Base-by-base conservation (phyloP, 2,113 vertebrate genomes). In the Falcunculus frontatus region DNA sequence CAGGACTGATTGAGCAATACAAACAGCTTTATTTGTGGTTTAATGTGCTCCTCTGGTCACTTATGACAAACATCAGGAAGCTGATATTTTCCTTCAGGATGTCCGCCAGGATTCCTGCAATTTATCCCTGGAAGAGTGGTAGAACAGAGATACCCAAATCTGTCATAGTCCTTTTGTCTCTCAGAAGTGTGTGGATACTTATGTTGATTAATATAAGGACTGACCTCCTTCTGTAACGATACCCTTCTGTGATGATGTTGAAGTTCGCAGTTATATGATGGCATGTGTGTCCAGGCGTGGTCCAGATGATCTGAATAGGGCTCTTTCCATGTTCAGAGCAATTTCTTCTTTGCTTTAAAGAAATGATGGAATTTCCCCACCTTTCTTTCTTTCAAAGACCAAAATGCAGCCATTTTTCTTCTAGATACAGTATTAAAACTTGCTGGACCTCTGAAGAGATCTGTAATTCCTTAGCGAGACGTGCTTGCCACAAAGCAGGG, bases 11-110 rank as follows among this genome's bases (percentile, higher is more conserved):
- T 89, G 93, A 96, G 80, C 88, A 94, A 89, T 81, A 93, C 35
- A 93, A 95, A 96, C 35, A 7, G 79, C 63, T 93, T 84, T 89
- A 92, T 92, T 87, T 94, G 76, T 92, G 60, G 63, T 65, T 96
- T 83, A 91, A 70, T 74, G 50, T 3, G 13, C 73, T 91, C 69
- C 41, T 95, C 44, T 80, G 25, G 56, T 91, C 74, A 65, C 69
- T 69, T 44, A 73, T 49, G 63, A 80, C 77, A 92, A 93, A 87
- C 35, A 68, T n/a, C 47, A 65, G 46, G 57, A 94, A 91, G 63
- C 13, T 63, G 62, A 77, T 70, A 12, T 27, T 76, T 90, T 84
- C 11, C 39, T 32, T 74, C 53, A 42, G n/a, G 30, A 73, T 69
- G 13, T 52, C 41, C 88, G 72, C 65, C 65, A 88, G 59, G 57